Evolutionary conservation across 2,888 invertebrate species (phyloP), one percentile per base, ranked within the genome.

Genomic region (Dysmachus trigonus): DNA sequence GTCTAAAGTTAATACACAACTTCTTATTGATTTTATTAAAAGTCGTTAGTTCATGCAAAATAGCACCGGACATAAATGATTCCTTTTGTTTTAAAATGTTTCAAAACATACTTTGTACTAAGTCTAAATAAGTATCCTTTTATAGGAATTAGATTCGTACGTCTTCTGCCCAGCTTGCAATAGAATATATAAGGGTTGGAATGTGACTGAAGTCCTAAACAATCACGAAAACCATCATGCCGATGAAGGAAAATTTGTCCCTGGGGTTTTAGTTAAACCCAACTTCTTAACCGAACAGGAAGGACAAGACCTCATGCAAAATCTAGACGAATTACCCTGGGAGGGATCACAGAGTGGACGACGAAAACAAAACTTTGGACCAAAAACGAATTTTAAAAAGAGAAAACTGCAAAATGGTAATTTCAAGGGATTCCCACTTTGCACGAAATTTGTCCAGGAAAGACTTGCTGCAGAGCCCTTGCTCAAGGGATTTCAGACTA

Each of bases 321-420:
- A 94, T 85, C 94, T 99, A 13, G 98, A 99, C 90, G 92, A 93
- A 87, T 93, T 96, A 88, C 95, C 96, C 0, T 99, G 99, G 99
- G 95, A 96, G 88, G 93, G 94, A 51, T 99, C 99, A 0, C 99
- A 99, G 92, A 99, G 98, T 91, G 99, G 99, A 0, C 94, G 99
- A 84, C 94, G 97, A 86, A 99, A 99, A 91, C 99, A 99, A 92
- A 99, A 99, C 92, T 99, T 95, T 92, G 99, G 99, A 0, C 99
- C 99, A 0, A 99, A 98, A 93, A 98, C 98, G 10, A 99, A 99
- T 92, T 99, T 99, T 91, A 99, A 98, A 91, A 98, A 97, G 91
- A 95, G 95, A 89, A 98, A 97, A 92, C 92, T 98, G 7, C 95
- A 94, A 87, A 89, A 94, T 22, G 97, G 96, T 0, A 92, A 93